Evolutionary conservation across 30 jellyfish, hydroid and myxozoan genomes (phyloP).

Genomic region (Catostylus mosaicus): DNA sequence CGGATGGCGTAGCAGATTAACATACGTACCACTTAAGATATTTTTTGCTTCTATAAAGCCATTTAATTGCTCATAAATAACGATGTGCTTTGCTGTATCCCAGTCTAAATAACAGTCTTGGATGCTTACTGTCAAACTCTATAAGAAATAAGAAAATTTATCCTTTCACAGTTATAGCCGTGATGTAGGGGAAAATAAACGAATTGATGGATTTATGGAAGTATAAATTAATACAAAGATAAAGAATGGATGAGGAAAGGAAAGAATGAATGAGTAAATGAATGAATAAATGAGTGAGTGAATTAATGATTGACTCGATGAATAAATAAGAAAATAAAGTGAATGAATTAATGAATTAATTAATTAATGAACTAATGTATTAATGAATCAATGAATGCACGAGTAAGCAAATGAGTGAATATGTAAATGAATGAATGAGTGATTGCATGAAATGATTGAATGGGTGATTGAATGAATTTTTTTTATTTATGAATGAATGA

Average conservation of each 20-base stretch:
- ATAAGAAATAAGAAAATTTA: neutral
- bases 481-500: too few species aligned
- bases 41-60: slow-evolving; percentile 33
- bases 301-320: neutral
- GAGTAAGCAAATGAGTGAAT: neutral
- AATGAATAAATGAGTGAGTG: neutral
- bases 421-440: neutral
- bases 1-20: too few species aligned
- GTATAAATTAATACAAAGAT: neutral
- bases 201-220: too few species aligned
- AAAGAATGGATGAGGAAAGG: neutral
- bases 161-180: neutral
- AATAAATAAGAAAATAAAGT: too few species aligned
- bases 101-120: slow-evolving; percentile 53
- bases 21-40: slow-evolving; percentile 14
- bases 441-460: neutral
- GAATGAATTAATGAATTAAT: neutral
- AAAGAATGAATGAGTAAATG: neutral
- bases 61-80: slow-evolving; percentile 40
- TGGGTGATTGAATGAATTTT: too few species aligned
- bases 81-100: slow-evolving; percentile 68
- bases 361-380: neutral
- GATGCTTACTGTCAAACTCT: slow-evolving; percentile 72
- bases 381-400: neutral
- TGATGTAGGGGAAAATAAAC: too few species aligned